Conservation (phyloP, 1,140 invertebrate species). For the Calycopis cecrops region DNA sequence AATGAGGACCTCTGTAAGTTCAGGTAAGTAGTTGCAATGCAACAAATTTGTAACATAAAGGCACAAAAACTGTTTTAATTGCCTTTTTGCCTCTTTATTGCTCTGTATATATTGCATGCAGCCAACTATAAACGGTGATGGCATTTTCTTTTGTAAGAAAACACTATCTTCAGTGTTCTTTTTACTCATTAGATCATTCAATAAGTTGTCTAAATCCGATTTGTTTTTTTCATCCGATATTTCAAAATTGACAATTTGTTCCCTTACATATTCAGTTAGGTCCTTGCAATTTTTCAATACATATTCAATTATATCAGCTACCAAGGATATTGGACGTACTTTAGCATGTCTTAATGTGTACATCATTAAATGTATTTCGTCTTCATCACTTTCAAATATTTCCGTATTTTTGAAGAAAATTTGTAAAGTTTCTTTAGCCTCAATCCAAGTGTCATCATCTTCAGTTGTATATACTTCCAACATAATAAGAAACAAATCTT, state of each 20-base stretch:
- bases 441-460: slow-evolving; percentile 55
- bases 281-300: slow-evolving; percentile 45
- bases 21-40: slow-evolving; percentile 62
- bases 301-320: slow-evolving; percentile 59
- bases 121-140: slow-evolving; percentile 61
- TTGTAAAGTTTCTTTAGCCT: slow-evolving; percentile 64
- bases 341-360: slow-evolving; percentile 65
- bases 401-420: slow-evolving; percentile 77
- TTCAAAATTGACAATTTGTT: slow-evolving; percentile 51
- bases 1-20: slow-evolving; percentile 58
- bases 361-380: slow-evolving; percentile 82
- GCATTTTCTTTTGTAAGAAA: slow-evolving; percentile 59
- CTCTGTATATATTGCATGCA: slow-evolving; percentile 54
- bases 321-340: slow-evolving; percentile 41
- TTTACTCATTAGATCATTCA: slow-evolving; percentile 60
- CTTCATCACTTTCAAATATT: slow-evolving; percentile 77
- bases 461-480: slow-evolving; percentile 74
- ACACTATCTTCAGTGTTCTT: slow-evolving; percentile 42
- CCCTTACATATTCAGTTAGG: slow-evolving; percentile 42
- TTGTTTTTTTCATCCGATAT: slow-evolving; percentile 40
- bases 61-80: slow-evolving; percentile 54
- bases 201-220: slow-evolving; percentile 52
- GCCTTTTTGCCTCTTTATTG: slow-evolving; percentile 50
- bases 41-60: slow-evolving; percentile 60
- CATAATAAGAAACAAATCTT: slow-evolving; percentile 75